These are phyloP conservation scores for Tetrao urogallus DNA, from an alignment of 2,113 vertebrate genomes.

Conservation along the genomic window DNA sequence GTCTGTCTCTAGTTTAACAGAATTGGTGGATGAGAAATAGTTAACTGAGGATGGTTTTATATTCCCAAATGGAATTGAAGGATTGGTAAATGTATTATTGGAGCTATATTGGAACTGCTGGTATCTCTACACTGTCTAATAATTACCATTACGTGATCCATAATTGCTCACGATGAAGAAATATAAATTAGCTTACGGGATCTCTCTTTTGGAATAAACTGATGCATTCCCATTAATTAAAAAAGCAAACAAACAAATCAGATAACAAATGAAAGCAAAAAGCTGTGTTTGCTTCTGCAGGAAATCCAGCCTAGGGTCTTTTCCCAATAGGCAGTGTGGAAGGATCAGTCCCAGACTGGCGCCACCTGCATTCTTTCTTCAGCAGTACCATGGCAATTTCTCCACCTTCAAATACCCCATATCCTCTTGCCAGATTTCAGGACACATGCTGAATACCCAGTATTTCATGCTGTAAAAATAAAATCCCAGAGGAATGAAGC, in stretches of 20 bases:
- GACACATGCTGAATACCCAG: no score
- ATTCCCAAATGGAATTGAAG: background rate
- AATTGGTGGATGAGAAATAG: background rate
- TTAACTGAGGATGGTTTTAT: background rate
- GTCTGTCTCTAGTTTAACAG: background rate
- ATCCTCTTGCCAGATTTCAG: background rate
- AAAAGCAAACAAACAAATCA: background rate
- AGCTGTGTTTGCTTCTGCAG: background rate
- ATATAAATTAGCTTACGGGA: background rate
- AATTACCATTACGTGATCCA: background rate
- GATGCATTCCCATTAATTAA: background rate
- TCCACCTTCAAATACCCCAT: background rate
- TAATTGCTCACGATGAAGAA: background rate
- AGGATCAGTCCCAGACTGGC: background rate
- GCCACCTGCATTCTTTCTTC: background rate
- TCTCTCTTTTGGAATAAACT: background rate
- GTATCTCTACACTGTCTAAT: background rate
- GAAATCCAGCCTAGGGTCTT: background rate
- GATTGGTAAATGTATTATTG: background rate
- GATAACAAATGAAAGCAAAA: background rate
- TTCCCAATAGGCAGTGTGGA: background rate
- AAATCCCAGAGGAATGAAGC: background rate
- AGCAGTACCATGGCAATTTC: accelerated
- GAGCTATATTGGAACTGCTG: background rate
- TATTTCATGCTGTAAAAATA: background rate